phyloP scores from a whole-genome alignment of 2,797 vertebrate species.

The Sebastes hubbsi region DNA sequence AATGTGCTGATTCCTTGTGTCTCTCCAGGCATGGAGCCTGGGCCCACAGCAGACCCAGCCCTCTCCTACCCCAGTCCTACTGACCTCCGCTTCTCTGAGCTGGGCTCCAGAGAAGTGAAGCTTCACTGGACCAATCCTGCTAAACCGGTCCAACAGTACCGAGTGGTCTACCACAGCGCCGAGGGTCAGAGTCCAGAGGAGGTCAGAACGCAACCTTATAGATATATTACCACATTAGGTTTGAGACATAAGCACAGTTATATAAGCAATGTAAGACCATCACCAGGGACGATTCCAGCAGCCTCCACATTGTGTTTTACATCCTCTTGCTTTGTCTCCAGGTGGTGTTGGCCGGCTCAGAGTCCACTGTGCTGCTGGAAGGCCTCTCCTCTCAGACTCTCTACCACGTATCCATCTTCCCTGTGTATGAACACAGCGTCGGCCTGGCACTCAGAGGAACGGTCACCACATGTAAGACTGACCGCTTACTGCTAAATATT shows the following conservation, averaged over 20 bases:
- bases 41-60: conserved; percentile 68
- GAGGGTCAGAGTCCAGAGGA: conserved; percentile 86
- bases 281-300: not conserved
- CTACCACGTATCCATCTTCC: conserved; percentile 90
- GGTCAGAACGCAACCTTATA: conserved; percentile 77
- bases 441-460: conserved; percentile 87
- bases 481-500: not conserved
- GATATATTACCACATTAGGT: not conserved
- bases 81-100: conserved; percentile 85
- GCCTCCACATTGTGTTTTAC: not conserved
- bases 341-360: conserved; percentile 86
- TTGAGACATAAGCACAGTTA: not conserved
- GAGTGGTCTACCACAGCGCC: conserved; percentile 88
- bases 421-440: conserved; percentile 79
- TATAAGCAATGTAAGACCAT: not conserved
- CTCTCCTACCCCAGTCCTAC: conserved; percentile 84
- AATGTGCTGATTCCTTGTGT: not conserved
- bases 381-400: conserved; percentile 88
- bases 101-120: conserved; percentile 87
- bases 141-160: conserved; percentile 83
- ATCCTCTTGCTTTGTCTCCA: conserved; percentile 50
- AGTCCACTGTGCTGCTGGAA: conserved; percentile 79
- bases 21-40: conserved; percentile 71
- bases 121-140: conserved; percentile 88
- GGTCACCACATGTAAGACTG: conserved; percentile 87